Evolutionary conservation across 2,113 vertebrate species (phyloP), one percentile per base, ranked within the genome.

Genomic region (Sterrhoptilus dennistouni): DNA sequence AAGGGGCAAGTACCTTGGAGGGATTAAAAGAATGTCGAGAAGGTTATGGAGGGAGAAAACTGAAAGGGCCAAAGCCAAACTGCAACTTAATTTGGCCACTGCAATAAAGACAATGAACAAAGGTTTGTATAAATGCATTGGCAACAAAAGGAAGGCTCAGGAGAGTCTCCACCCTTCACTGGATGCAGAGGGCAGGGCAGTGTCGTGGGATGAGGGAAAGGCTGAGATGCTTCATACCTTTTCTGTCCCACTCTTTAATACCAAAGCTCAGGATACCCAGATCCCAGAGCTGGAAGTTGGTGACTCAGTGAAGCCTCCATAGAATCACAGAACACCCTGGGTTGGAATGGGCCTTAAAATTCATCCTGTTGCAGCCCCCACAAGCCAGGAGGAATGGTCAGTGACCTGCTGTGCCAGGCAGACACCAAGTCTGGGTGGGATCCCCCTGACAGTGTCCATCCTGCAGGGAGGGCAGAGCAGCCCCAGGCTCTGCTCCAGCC

Each of bases 361-460:
- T 11, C 1, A 0, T 15, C 21, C 10, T 35, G 6, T 56, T 56
- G 7, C 31, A 22, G 20, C 6, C 31, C 12, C 17, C 21, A 12
- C 3, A 31, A 29, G 6, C 13, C 21, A 31, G 57, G 11, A 22
- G 16, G 31, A 17, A 27, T 12, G 31, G 29, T 9, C 9, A 35
- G 5, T 31, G 35, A 22, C 13, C 16, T 57, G 24, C 29, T 57
- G 4, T 85, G 50, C n/a, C 60, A 22, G 20, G 8, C 0, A 10
- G 25, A 42, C 21, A 22, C 17, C 35, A 42, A 12, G 9, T 3
- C 13, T 14, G 5, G 20, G 1, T 11, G 49, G 56, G 21, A 31
- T 27, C 21, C 20, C 9, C 13, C 33, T 29, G n/a, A 3, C 24
- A 11, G 47, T 1, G 2, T 5, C 25, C 38, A 19, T 29, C 31